A percentile compares a stretch with the other conserved stretches of the same genome.
These are phyloP conservation scores for Schrankia costaestrigalis DNA, from an alignment of 2,888 invertebrate species.

Conservation along the genomic window DNA sequence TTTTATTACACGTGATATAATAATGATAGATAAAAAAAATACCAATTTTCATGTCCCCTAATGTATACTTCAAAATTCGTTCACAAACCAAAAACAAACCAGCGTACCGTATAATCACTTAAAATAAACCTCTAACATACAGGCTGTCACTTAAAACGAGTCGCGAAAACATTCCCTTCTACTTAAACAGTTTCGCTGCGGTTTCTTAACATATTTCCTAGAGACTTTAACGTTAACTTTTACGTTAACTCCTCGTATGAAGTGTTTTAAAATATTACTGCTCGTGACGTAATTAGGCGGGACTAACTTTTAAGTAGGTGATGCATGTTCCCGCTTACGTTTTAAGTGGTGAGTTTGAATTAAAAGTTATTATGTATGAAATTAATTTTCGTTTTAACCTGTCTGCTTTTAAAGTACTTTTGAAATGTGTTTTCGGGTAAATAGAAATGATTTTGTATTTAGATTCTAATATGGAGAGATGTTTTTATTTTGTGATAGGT, in stretches of 20 bases:
- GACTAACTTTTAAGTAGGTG: slow-evolving; percentile 53
- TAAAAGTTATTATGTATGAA: slow-evolving; percentile 28
- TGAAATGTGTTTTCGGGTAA: slow-evolving; percentile 6
- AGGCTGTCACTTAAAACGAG: slow-evolving; percentile 47
- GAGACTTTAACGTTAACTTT: slow-evolving; percentile 51
- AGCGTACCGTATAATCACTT: slow-evolving; percentile 33
- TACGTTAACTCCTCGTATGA: slow-evolving; percentile 54
- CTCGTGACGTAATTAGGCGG: slow-evolving; percentile 58
- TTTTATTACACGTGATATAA: too few relatives aligned
- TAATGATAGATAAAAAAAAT: too few relatives aligned
- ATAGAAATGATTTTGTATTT: background rate
- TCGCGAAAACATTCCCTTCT: slow-evolving; percentile 32
- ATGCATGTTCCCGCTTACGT: slow-evolving; percentile 39
- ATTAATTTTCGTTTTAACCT: slow-evolving; percentile 30
- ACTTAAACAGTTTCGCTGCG: slow-evolving; percentile 38
- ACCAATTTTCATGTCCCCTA: too few relatives aligned
- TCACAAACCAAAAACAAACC: slow-evolving; percentile 28
- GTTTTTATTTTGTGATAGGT: too few relatives aligned
- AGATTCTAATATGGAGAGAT: too few relatives aligned
- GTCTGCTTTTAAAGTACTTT: slow-evolving; percentile 8
- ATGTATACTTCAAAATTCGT: slow-evolving; percentile 9
- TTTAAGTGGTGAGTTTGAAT: slow-evolving; percentile 40
- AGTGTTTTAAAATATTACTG: slow-evolving; percentile 67
- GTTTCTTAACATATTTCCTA: slow-evolving; percentile 46
- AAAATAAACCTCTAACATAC: slow-evolving; percentile 33